phyloP scores from a whole-genome alignment of 2,888 invertebrate genomes.

The Apamea sordens region DNA sequence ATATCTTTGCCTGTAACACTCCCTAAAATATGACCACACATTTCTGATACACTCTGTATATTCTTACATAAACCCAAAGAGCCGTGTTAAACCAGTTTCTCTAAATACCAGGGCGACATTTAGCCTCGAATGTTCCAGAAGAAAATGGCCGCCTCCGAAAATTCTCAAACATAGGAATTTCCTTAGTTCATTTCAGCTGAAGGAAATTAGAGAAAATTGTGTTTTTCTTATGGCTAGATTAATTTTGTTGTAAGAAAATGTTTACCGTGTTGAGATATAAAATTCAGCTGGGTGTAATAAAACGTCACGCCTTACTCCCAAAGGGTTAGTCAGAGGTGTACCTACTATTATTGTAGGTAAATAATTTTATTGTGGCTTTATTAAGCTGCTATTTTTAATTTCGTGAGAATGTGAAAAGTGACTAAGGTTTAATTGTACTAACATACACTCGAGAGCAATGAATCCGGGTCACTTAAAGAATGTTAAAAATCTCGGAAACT shows the following conservation, averaged over 20 bases:
- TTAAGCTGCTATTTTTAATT: too few relatives aligned
- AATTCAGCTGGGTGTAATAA: slow-evolving; percentile 13
- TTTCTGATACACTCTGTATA: background rate
- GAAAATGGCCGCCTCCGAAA: slow-evolving; percentile 33
- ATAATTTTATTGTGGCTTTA: background rate
- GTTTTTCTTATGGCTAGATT: slow-evolving; percentile 40
- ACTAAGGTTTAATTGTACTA: too few relatives aligned
- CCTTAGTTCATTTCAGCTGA: slow-evolving; percentile 34
- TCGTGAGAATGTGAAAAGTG: background rate
- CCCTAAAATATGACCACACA: background rate
- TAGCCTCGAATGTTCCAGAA: slow-evolving; percentile 34
- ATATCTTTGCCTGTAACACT: background rate
- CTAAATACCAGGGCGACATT: slow-evolving; percentile 54
- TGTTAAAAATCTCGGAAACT: too few relatives aligned
- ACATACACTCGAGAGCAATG: too few relatives aligned
- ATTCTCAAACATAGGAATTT: slow-evolving; percentile 48
- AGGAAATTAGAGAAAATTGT: slow-evolving; percentile 42
- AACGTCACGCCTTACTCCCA: too few relatives aligned
- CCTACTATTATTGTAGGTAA: too few relatives aligned
- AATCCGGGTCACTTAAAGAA: too few relatives aligned
- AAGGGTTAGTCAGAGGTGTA: background rate
- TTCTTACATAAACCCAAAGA: background rate
- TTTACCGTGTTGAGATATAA: slow-evolving; percentile 3
- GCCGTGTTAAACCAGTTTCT: slow-evolving; percentile 26
- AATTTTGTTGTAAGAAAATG: slow-evolving; percentile 32